Conservation (phyloP, 1,140 invertebrate species). For the Acromyrmex heyeri region DNA sequence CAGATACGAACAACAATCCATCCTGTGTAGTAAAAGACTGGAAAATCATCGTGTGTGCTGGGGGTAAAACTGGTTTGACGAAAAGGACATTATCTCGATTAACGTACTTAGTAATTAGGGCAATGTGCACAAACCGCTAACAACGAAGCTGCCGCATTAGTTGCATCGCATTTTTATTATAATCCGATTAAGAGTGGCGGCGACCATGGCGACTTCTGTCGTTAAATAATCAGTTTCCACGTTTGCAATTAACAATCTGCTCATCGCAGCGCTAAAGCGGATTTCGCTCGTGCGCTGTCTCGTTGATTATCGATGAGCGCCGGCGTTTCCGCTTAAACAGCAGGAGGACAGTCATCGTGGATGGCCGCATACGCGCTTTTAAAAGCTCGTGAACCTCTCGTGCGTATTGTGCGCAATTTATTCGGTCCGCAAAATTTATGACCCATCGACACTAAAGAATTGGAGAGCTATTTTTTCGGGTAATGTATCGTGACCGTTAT, state of each 20-base stretch:
- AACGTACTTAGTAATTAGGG: neutral
- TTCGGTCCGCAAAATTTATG: conserved; percentile 19
- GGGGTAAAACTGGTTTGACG: neutral
- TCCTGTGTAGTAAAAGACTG: too few species aligned
- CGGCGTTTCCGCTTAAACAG: conserved; percentile 35
- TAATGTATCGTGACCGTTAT: neutral
- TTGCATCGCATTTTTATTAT: conserved; percentile 30
- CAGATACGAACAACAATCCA: too few species aligned
- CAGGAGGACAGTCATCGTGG: conserved; percentile 9
- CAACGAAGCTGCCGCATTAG: neutral
- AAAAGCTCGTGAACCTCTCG: conserved; percentile 20
- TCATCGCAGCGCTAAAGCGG: conserved; percentile 50
- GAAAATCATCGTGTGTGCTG: too few species aligned
- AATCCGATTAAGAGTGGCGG: conserved; percentile 38
- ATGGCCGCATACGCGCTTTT: conserved; percentile 6
- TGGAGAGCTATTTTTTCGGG: conserved; percentile 37
- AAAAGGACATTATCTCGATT: conserved; percentile 7
- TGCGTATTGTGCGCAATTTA: conserved; percentile 8
- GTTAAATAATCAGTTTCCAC: conserved; percentile 52
- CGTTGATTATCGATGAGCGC: conserved; percentile 48
- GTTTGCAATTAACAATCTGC: conserved; percentile 53
- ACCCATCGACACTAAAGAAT: conserved; percentile 28
- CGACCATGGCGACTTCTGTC: neutral
- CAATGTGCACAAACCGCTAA: neutral
- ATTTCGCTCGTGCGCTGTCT: conserved; percentile 12